Evolutionary conservation across 2,797 vertebrate genomes (phyloP).

Genomic region (Orestias chungarensis): DNA sequence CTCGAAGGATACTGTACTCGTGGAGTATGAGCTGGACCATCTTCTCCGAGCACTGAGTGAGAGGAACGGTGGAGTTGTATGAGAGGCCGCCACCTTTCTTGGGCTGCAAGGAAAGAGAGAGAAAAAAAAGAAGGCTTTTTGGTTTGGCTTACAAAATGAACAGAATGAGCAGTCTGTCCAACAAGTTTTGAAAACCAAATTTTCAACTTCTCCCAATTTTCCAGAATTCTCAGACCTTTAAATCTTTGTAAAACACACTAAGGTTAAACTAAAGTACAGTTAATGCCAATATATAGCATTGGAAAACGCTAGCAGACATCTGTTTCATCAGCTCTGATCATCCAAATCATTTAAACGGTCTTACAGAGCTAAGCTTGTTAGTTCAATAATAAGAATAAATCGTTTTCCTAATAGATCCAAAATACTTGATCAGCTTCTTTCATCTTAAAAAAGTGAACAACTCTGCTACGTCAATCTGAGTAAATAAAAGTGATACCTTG

Average conservation of each 20-base stretch:
- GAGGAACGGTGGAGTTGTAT: slow-evolving; percentile 94
- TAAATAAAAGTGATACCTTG: slow-evolving; percentile 83
- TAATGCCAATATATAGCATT: too few species aligned
- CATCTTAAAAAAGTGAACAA: neutral
- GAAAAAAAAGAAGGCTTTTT: neutral
- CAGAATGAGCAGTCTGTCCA: neutral
- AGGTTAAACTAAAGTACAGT: too few species aligned
- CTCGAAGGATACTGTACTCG: slow-evolving; percentile 96
- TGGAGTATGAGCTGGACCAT: slow-evolving; percentile 97
- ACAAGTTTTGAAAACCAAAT: neutral
- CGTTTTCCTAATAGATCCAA: neutral
- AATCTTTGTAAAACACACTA: too few species aligned
- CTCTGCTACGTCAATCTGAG: neutral
- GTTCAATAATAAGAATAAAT: neutral
- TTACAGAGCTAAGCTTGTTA: neutral
- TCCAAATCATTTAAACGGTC: neutral
- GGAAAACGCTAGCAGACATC: neutral
- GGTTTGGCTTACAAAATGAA: neutral
- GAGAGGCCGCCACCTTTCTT: slow-evolving; percentile 98
- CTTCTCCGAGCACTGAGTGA: slow-evolving; percentile 97
- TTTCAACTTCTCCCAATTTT: neutral
- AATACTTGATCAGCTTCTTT: neutral
- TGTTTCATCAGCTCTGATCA: neutral
- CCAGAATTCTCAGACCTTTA: neutral
- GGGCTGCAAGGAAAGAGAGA: slow-evolving; percentile 76